phyloP scores from a whole-genome alignment of 1,140 invertebrate genomes.

The Adelges cooleyi region DNA sequence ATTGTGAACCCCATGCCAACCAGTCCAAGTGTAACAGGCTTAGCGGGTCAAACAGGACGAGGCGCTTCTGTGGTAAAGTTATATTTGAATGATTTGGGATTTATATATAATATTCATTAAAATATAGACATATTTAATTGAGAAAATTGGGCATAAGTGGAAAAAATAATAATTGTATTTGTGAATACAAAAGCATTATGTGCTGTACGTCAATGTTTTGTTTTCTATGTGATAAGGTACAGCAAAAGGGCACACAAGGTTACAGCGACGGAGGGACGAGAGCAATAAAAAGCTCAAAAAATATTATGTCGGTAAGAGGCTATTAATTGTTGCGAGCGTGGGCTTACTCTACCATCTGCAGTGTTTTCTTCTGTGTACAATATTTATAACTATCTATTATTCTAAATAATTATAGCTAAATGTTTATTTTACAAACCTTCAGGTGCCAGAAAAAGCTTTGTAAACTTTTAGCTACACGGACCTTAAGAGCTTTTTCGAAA shows the following conservation, averaged over 20 bases:
- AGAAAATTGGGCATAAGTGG: constrained; percentile 2
- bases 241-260: constrained; percentile 22
- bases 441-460: constrained; percentile 22
- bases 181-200: constrained; percentile 22
- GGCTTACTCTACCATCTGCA: constrained; percentile 16
- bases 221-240: constrained; percentile 27
- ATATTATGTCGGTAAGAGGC: constrained; percentile 26
- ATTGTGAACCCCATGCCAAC: constrained; percentile 27
- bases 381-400: constrained; percentile 20
- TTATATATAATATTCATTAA: background rate
- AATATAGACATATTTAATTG: background rate
- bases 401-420: background rate
- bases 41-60: constrained; percentile 72
- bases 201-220: constrained; percentile 25
- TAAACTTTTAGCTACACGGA: constrained; percentile 6
- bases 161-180: constrained; percentile 16
- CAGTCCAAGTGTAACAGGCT: constrained; percentile 48
- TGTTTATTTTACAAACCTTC: background rate
- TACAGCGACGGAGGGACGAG: constrained; percentile 24
- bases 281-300: constrained; percentile 26
- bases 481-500: constrained; percentile 12
- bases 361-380: constrained; percentile 15
- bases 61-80: constrained; percentile 76
- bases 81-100: background rate
- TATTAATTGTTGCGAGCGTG: constrained; percentile 24